Base-by-base conservation (phyloP, 2,113 vertebrate genomes). In the Hippolais icterina region DNA sequence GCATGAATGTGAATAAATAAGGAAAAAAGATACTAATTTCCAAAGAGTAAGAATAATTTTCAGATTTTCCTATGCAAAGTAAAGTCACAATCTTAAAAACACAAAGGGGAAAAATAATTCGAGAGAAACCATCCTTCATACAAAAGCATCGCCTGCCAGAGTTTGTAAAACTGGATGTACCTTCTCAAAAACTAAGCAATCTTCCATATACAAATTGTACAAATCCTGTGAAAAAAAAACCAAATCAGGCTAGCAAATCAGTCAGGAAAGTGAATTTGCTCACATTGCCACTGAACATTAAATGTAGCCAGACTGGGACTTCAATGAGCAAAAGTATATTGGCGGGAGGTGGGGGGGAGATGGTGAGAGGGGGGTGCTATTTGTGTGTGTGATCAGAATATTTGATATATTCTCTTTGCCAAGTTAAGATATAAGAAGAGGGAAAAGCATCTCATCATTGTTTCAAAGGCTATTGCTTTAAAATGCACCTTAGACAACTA, bases 291-390 rank as follows among this genome's bases (percentile, higher is more conserved):
- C 20, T 15, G 47, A 65, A 6, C 5, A 44, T 7, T 65, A 69
- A 72, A 57, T 29, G 29, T 69, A 53, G 19, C 10, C 46, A 74
- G 41, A 60, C 44, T 72, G 89, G n/a, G 22, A 27, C 8, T 28
- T 78, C 70, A 57, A 21, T 68, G 44, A 60, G 35, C 2, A 64
- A 91, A 93, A 64, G 3, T 2, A 19, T 18, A 13, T 12, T 20
- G 8, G 0, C 2, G 1, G 25, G 7, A 2, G 4, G 2, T 1
- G 10, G 2, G 1, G 5, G 9, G 4, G 4, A 10, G 5, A 17
- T 37, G 9, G 2, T 46, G 41, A 59, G 39, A 46, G 11, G 15
- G 10, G 25, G 4, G 20, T 1, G 2, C 9, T 25, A 4, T 42
- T 6, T 71, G 4, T 35, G 14, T 54, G 16, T 35, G 8, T 33